Base-by-base conservation (phyloP, 2,888 invertebrate species). In the Acleris literana region DNA sequence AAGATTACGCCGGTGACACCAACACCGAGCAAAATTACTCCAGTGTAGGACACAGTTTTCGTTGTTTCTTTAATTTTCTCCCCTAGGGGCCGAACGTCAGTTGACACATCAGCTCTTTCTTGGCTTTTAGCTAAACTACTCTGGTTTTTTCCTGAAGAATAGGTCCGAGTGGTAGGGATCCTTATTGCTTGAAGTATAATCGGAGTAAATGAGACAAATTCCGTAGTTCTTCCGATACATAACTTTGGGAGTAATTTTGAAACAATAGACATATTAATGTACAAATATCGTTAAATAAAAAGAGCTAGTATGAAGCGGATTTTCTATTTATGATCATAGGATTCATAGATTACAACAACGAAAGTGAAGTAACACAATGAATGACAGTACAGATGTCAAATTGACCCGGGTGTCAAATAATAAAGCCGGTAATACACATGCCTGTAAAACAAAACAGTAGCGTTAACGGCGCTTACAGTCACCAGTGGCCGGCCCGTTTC, bases 21-120 rank as follows among this genome's bases (percentile, higher is more conserved):
- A 67, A 97, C 83, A 1, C 97, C 98, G 46, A 95, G 89, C 58
- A 98, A 77, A 72, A 98, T 97, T 2, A 99, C 94, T 16, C 96
- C 96, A 74, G 96, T 94, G 80, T 98, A 98, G 9, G 96, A 96
- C 3, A 94, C 96, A 72, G 98, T 98, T 88, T 98, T 97, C 2
- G 97, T 97, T 17, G 97, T 97, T 89, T 98, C 97, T 84, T 97
- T 98, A 2, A 97, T 97, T 93, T 95, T 95, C 77, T 96, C 95
- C 16, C 95, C 95, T 11, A 96, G 76, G 7, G 95, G 95, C 66
- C 94, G 93, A 2, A 96, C 95, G 84, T 95, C 93, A 17, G 91
- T 90, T 17, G 92, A 88, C 11, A 93, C 86, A 68, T 93, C 91
- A 46, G 79, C 77, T 75, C 82, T 84, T 71, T 91, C 90, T 71